Evolutionary conservation across 2,113 vertebrate genomes (phyloP), one percentile per base, ranked within the genome.

Genomic region (Cephalopterus ornatus): DNA sequence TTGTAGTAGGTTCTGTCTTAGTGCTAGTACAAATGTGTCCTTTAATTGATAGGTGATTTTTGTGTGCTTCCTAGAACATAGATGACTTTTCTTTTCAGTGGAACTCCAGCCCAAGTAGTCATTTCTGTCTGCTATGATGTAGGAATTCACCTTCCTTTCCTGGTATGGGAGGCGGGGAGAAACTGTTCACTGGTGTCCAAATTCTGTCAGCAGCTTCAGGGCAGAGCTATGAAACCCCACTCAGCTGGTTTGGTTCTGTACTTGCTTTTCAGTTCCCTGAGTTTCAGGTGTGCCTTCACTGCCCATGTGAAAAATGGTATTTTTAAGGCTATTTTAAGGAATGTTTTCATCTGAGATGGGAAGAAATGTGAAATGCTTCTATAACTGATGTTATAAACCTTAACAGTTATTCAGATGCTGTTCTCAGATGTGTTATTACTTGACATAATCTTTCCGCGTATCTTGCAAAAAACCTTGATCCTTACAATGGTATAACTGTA

Each of bases 191-290:
- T 11, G 7, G 3, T 35, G 33, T 19, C 22, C 33, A 35, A 5
- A 35, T 42, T 58, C 23, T 66, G 20, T 44, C 2, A 5, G 61
- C 70, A 89, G 18, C 17, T 59, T 37, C 2, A 10, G 49, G 47
- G 27, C 35, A 63, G 47, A 70, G 27, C 10, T 23, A 0, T 15
- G 33, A 26, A 35, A 12, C 5, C 3, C 33, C 3, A 1, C 10
- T 8, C 2, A 0, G 1, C 1, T 23, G 39, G 24, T 44, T 76
- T 52, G 26, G 4, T 28, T 14, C 50, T 5, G 3, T 9, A 16
- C 18, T 12, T 3, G 3, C 24, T 73, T 17, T n/a, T 47, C 6
- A 7, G 4, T 19, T 23, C 6, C 0, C 0, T 22, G 16, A 27
- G 8, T 62, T 73, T 61, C 39, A 56, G 3, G 3, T 37, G 11